phyloP scores from a whole-genome alignment of 2,113 vertebrate genomes.

The Gulo gulo region DNA sequence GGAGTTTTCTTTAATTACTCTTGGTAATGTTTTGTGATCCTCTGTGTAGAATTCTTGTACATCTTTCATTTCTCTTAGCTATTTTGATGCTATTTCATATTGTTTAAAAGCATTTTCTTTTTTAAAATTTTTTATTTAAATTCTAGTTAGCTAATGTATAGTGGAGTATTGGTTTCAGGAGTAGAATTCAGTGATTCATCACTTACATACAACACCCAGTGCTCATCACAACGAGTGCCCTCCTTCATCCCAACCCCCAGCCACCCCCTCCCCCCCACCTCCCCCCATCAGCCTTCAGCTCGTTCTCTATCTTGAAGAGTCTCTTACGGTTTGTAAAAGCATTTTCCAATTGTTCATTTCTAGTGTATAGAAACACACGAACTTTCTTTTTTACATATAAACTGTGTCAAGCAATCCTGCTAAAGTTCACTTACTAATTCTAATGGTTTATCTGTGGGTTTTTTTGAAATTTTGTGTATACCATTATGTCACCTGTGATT shows the following conservation, averaged over 20 bases:
- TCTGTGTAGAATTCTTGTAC: not conserved
- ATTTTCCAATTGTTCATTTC: not conserved
- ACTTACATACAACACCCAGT: too few species aligned
- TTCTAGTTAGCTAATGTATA: not conserved
- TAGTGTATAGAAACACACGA: not conserved
- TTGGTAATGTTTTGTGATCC: not conserved
- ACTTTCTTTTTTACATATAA: not conserved
- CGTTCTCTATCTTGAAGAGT: not conserved
- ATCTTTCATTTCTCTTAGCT: not conserved
- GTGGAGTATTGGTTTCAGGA: not conserved
- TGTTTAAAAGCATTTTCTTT: not conserved
- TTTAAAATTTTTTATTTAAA: not conserved
- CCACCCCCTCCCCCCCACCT: too few species aligned
- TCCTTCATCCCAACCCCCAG: too few species aligned
- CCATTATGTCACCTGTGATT: not conserved
- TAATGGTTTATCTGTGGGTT: not conserved
- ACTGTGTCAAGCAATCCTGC: not conserved
- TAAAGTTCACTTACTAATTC: not conserved
- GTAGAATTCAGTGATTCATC: too few species aligned
- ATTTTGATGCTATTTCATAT: not conserved
- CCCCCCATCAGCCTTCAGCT: not conserved
- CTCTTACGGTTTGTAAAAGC: not conserved
- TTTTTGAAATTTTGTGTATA: not conserved
- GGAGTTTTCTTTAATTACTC: not conserved
- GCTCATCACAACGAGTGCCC: too few species aligned